Base-by-base conservation (phyloP, 2,113 vertebrate genomes). In the Otocyon megalotis region DNA sequence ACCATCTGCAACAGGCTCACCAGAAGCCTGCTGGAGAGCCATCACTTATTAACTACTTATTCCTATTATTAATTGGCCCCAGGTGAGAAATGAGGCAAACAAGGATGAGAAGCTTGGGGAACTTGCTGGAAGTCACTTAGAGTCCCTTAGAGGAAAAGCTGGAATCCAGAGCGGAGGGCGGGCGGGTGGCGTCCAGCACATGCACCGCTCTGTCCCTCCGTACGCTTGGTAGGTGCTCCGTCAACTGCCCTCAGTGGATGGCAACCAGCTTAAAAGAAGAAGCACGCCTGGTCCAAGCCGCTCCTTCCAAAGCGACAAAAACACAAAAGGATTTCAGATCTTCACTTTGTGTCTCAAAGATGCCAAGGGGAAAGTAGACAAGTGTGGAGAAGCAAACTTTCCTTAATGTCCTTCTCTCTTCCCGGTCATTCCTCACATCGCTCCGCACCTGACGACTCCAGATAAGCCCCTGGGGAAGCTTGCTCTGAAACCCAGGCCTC, bases 191-290 rank as follows among this genome's bases (percentile, higher is more conserved):
- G 26, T 4, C 43, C 26, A 4, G 43, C 72, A 28, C 26, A 16
- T 28, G 28, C 74, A 3, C 26, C 5, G 14, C 74, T 50, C 26
- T 1, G 74, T 4, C 5, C 58, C 53, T 2, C 26, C 48, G n/a
- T 22, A 11, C 28, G 5, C 26, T 30, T 1, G 2, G 19, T 9
- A 22, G 48, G 43, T 14, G 43, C 13, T 58, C 43, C 1, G 1
- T 2, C 16, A 24, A 24, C 2, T 20, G 8, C 0, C 5, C 67
- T 4, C 6, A 19, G 32, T 60, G 24, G 8, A 14, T 3, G 8
- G 62, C 3, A 3, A 0, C 26, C 10, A 0, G 16, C 11, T 10
- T 7, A 1, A 50, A 60, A 13, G 24, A 13, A n/a, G 30, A 4
- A 2, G 17, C 43, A 3, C 35, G 2, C 32, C 5, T 5, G n/a